These are phyloP conservation scores for Thecophora atra DNA, from an alignment of 2,888 invertebrate species.

Conservation along the genomic window DNA sequence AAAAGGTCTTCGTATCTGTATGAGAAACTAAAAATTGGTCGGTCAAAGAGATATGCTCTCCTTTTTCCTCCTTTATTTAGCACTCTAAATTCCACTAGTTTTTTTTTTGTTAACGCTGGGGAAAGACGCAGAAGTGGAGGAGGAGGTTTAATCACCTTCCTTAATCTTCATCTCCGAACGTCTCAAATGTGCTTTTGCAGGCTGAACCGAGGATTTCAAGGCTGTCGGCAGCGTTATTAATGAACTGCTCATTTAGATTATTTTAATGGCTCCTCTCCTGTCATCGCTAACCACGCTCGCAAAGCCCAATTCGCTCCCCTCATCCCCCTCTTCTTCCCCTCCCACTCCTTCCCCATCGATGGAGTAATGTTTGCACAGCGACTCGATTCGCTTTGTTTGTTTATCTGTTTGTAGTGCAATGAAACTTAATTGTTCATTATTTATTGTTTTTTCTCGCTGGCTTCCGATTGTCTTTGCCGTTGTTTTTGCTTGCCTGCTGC, in stretches of 20 bases:
- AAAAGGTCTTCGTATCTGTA: too few species aligned
- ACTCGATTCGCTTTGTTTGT: constrained; percentile 1
- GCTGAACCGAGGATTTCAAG: neutral
- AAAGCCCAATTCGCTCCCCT: constrained; percentile 27
- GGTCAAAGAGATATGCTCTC: too few species aligned
- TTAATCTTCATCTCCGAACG: too few species aligned
- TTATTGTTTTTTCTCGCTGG: neutral
- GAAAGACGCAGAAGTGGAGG: too few species aligned
- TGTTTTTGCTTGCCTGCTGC: constrained; percentile 45
- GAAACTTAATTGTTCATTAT: constrained; percentile 43
- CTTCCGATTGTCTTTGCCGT: constrained; percentile 35
- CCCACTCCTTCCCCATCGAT: neutral
- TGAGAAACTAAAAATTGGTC: too few species aligned
- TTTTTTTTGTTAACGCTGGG: too few species aligned
- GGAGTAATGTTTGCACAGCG: neutral
- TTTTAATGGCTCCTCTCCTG: constrained; percentile 52
- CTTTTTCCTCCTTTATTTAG: too few species aligned
- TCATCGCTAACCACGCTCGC: constrained; percentile 58
- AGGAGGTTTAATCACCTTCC: too few species aligned
- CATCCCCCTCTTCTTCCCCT: neutral
- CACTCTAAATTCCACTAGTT: too few species aligned
- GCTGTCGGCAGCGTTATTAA: neutral
- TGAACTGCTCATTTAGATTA: constrained; percentile 55
- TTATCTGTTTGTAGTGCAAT: constrained; percentile 40
- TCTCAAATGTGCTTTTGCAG: too few species aligned